A percentile compares a stretch with the other conserved stretches of the same genome.
Conservation (phyloP, 1,140 invertebrate species). For the Anagrus nilaparvatae region DNA sequence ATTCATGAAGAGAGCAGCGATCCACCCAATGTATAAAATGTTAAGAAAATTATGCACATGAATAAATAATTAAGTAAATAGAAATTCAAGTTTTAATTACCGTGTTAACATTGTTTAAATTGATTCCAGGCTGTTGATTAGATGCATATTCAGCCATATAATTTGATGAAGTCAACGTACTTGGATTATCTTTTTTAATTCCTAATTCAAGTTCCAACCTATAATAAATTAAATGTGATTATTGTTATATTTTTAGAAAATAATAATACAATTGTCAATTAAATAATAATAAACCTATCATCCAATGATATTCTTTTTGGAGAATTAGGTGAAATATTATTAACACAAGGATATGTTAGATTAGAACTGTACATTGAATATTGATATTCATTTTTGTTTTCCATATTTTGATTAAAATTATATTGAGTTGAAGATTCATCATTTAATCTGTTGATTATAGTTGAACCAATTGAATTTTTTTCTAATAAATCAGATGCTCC, state of each 20-base stretch:
- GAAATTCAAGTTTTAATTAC: too few species aligned
- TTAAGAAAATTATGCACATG: too few species aligned
- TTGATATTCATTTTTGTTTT: constrained; percentile 21
- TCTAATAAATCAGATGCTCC: constrained; percentile 15
- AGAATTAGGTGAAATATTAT: constrained; percentile 33
- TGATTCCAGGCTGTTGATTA: too few species aligned
- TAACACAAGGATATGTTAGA: constrained; percentile 37
- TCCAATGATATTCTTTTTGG: constrained; percentile 40
- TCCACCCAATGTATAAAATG: too few species aligned
- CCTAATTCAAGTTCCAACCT: constrained; percentile 38
- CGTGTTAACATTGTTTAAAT: too few species aligned
- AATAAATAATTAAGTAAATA: too few species aligned
- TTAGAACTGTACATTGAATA: constrained; percentile 26
- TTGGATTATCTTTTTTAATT: constrained; percentile 39
- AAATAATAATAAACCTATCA: constrained; percentile 35
- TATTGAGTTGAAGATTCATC: neutral
- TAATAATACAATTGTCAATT: constrained; percentile 7
- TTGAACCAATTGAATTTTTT: neutral
- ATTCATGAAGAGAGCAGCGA: too few species aligned
- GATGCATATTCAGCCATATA: too few species aligned
- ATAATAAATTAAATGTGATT: constrained; percentile 9
- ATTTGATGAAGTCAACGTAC: too few species aligned
- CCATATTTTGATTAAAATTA: neutral
- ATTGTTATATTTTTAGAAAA: constrained; percentile 6
- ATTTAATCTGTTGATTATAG: neutral